phyloP scores from a whole-genome alignment of 2,113 vertebrate genomes.

The Nettapus auritus region DNA sequence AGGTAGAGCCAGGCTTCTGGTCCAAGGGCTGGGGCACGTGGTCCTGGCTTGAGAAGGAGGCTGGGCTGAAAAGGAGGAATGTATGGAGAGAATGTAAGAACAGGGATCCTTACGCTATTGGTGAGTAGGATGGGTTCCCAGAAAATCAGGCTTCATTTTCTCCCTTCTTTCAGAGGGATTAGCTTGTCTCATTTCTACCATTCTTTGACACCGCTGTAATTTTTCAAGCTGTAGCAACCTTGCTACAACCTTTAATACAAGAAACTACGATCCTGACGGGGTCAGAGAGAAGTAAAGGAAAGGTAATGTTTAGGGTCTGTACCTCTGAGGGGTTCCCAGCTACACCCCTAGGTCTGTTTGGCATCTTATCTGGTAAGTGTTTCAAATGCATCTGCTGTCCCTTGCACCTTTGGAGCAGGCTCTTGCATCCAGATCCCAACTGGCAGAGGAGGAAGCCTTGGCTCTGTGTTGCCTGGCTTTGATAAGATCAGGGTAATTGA shows the following conservation, averaged over 20 bases:
- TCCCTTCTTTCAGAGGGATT: background rate
- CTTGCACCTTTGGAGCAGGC: background rate
- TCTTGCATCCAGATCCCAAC: background rate
- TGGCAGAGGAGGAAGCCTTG: background rate
- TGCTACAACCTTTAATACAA: background rate
- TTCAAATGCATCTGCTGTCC: background rate
- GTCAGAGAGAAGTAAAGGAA: background rate
- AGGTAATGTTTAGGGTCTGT: background rate
- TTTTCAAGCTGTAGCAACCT: background rate
- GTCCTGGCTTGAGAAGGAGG: background rate
- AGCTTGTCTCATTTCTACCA: background rate
- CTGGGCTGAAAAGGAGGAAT: background rate
- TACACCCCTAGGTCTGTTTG: background rate
- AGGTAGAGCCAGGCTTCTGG: background rate
- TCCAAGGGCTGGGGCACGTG: background rate
- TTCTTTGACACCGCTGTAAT: background rate
- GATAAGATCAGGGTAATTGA: background rate
- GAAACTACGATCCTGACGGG: background rate
- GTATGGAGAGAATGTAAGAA: background rate
- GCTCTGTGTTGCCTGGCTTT: background rate
- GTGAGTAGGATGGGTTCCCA: background rate
- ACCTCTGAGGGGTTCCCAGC: background rate
- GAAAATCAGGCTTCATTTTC: background rate
- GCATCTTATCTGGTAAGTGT: accelerated
- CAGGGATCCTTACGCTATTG: background rate